These are phyloP conservation scores for Microcebus tavaratra DNA, from an alignment of 2,113 vertebrate species.

Conservation along the genomic window DNA sequence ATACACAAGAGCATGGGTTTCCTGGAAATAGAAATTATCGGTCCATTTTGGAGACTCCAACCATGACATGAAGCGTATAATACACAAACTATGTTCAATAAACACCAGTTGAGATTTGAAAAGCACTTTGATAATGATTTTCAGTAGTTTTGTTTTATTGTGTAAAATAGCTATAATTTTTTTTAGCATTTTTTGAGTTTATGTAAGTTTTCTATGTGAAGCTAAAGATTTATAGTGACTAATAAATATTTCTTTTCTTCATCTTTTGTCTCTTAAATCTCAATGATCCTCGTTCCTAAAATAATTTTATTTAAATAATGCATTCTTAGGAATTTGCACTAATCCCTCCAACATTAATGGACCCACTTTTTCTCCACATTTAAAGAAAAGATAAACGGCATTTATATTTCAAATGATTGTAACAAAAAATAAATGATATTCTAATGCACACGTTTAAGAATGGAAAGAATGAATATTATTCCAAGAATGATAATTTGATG, in stretches of 20 bases:
- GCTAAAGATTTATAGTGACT: neutral
- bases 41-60: neutral
- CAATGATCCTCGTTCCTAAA: neutral
- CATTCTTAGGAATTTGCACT: neutral
- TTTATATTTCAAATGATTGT: neutral
- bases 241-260: neutral
- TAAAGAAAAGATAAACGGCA: neutral
- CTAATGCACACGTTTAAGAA: neutral
- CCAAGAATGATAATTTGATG: neutral
- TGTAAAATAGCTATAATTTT: neutral
- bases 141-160: neutral
- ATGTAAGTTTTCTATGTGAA: neutral
- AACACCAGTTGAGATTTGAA: neutral
- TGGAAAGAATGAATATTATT: neutral
- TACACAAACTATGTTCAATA: neutral
- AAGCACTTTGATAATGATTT: neutral
- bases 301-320: neutral
- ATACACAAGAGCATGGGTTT: neutral
- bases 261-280: neutral
- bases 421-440: neutral
- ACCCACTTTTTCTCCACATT: neutral
- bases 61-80: neutral
- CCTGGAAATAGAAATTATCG: neutral
- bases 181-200: neutral
- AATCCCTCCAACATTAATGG: neutral